These are phyloP conservation scores for Euglossa dilemma DNA, from an alignment of 1,140 invertebrate species.

Conservation along the genomic window DNA sequence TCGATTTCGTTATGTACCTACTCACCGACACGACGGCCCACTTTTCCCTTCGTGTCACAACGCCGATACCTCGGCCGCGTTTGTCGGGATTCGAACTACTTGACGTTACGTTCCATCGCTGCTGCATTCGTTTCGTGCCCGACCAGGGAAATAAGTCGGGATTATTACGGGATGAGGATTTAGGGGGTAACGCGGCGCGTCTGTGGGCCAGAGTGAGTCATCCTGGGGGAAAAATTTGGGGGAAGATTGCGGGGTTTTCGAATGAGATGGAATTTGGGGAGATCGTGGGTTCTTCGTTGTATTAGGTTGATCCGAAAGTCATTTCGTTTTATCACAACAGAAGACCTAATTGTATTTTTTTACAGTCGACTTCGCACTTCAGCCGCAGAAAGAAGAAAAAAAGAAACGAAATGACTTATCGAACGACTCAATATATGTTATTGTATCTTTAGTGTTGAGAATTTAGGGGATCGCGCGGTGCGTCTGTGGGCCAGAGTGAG, in stretches of 20 bases:
- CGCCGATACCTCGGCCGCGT: not conserved
- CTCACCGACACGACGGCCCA: not conserved
- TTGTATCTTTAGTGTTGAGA: too few relatives aligned
- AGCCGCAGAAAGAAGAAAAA: too few relatives aligned
- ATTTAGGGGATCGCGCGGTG: too few relatives aligned
- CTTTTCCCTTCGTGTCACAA: not conserved
- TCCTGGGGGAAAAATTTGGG: too few relatives aligned
- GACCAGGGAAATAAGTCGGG: not conserved
- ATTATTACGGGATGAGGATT: not conserved
- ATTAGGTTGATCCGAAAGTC: too few relatives aligned
- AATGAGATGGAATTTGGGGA: not conserved
- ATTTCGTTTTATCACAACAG: too few relatives aligned
- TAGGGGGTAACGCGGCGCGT: not conserved
- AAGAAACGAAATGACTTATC: too few relatives aligned
- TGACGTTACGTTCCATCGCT: not conserved
- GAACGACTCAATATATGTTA: too few relatives aligned
- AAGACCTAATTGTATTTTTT: too few relatives aligned
- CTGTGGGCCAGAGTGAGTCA: not conserved
- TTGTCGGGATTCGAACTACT: constrained; percentile 2
- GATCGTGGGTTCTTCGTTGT: not conserved
- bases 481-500: not conserved
- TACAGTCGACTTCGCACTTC: too few relatives aligned
- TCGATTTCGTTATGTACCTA: not conserved
- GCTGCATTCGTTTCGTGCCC: not conserved
- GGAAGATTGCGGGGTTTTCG: too few relatives aligned